Base-by-base conservation (phyloP, 2,797 vertebrate genomes). In the Takifugu ocellatus region DNA sequence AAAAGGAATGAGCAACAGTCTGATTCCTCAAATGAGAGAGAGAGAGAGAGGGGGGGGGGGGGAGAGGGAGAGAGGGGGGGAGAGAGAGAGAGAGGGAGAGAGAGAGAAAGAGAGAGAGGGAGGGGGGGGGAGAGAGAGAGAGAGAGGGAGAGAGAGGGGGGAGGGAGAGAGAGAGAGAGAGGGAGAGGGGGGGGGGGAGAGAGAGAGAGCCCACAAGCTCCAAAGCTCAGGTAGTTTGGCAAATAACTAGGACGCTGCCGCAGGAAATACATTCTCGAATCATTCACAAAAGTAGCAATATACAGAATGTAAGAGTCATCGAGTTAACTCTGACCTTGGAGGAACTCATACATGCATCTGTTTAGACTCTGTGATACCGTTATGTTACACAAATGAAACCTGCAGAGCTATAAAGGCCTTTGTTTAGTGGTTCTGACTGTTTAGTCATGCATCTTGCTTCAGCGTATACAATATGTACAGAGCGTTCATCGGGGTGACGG, bases 221-320 rank as follows among this genome's bases (percentile, higher is more conserved):
- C 53, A 42, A 66, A 51, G 44, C 9, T 66, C 27, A 25, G 58
- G 61, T 81, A 54, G 63, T 56, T 87, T 82, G 78, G 77, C 80
- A 76, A 55, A 31, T 75, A 83, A 75, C 77, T 61, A 76, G 74
- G 72, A 84, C 68, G 61, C 61, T 77, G 75, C 74, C 76, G 69
- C 75, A 72, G 66, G 75, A 80, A 71, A 84, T 89, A 92, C 88
- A 92, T 90, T 91, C 87, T 82, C 80, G 74, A 86, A 85, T 87
- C 85, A 86, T 82, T 79, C 69, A 45, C 84, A 72, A 75, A 39
- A 81, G 80, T 69, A 84, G 77, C 63, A 64, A 82, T 75, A 82
- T 81, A 85, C 65, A 70, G 64, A 78, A 80, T 69, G 79, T 78
- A 83, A 81, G 54, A 78, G 83, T 77, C 68, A 87, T 77, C 72